Base-by-base conservation (phyloP, 2,888 invertebrate genomes). In the Drosophila diplacantha region DNA sequence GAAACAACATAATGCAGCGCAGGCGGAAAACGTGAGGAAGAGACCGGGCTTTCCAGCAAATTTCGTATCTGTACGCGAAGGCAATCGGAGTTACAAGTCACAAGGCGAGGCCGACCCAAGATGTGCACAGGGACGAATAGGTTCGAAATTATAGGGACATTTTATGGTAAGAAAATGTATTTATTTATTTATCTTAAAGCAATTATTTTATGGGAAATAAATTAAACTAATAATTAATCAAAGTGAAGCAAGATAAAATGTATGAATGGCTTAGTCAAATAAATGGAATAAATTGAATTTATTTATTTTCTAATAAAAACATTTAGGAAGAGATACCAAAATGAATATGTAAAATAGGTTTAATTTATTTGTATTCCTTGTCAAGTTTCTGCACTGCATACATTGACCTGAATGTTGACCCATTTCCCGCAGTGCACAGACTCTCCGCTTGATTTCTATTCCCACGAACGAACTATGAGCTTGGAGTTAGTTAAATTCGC, bases 1-100 rank as follows among this genome's bases (percentile, higher is more conserved):
- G 59, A 57, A 63, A 58, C 69, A 73, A 71, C 69, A 79, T 63
- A 73, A 71, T 69, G 57, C 58, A 70, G 60, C 49, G 43, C 49
- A 38, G 39, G 43, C 49, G 50, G 35, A 49, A 49, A 47, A 67
- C 39, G 52, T 52, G 49, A 66, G 47, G 51, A 35, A 31, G 55
- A 37, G 58, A 18, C 22, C 22, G n/a, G 18, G 37, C 37, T 46
- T 37, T 37, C 18, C 37, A 44, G 37, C 43, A 37, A 38, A 58
- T 58, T 18, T 59, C 24, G 59, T 59, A 58, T 58, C 43, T 44
- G 22, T 24, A 12, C 9, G 44, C 24, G 6, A 46, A 32, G 44
- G 58, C 59, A 58, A 59, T 59, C 44, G 44, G 44, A 38, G 31
- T 32, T 38, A 38, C 59, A 24, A 59, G 59, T 59, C 44, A 44